Conservation (phyloP, 2,113 vertebrate genomes). For the Brienomyrus brachyistius region DNA sequence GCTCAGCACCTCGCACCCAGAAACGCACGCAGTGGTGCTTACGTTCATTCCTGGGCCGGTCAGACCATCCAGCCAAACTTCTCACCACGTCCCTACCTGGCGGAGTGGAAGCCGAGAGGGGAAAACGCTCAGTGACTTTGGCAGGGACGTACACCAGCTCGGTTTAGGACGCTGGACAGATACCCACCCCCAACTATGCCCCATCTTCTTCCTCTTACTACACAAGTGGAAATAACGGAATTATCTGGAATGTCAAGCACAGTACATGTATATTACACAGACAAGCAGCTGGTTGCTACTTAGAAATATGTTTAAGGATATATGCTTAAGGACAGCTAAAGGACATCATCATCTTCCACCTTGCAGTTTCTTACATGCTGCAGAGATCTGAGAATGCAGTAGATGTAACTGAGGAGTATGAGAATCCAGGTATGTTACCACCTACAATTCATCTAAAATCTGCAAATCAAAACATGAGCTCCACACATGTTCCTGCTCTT, state of each 20-base stretch:
- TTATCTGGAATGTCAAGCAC: neutral
- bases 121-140: neutral
- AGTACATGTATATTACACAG: neutral
- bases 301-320: neutral
- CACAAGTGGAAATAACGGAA: neutral
- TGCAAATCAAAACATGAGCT: neutral
- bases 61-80: neutral
- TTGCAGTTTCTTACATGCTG: neutral
- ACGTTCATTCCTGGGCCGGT: neutral
- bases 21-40: neutral
- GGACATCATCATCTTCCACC: neutral
- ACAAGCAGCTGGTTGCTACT: neutral
- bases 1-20: slow-evolving; percentile 41
- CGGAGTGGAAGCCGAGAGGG: neutral
- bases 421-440: neutral
- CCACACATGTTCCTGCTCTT: neutral
- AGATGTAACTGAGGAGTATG: neutral
- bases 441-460: neutral
- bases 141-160: neutral
- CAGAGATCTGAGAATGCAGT: neutral
- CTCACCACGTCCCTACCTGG: neutral
- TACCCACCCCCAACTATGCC: neutral
- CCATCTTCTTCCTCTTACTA: neutral
- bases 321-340: neutral
- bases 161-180: neutral